Percentiles rank a stretch among this genome's conserved stretches.
These are phyloP conservation scores for Scaptodrosophila latifasciaeformis DNA, from an alignment of 2,888 invertebrate species.

Conservation along the genomic window DNA sequence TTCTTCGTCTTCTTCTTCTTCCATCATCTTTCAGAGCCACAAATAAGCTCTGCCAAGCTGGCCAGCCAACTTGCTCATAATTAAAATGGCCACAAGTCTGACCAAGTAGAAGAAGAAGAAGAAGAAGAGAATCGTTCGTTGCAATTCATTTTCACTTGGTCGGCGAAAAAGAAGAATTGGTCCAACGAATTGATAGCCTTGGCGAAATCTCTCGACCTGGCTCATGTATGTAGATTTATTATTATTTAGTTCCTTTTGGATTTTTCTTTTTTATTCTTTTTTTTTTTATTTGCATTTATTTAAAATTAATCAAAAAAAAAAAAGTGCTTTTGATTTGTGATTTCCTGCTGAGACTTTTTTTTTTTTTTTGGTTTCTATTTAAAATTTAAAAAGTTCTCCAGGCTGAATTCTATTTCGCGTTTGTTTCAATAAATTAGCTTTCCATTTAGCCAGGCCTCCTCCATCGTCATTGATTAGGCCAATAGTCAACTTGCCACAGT, in stretches of 20 bases:
- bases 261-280: no score
- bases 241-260: no score
- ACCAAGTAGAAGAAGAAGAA: not conserved
- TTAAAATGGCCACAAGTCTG: slow-evolving; percentile 5
- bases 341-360: slow-evolving; percentile 71
- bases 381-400: no score
- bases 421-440: no score
- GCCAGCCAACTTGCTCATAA: slow-evolving; percentile 1
- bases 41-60: not conserved
- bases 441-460: no score
- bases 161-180: not conserved
- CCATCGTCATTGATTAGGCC: no score
- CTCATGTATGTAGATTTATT: no score
- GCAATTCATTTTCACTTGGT: no score
- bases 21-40: not conserved
- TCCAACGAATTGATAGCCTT: slow-evolving; percentile 51
- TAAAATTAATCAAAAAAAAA: slow-evolving; percentile 73
- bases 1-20: not conserved
- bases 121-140: not conserved
- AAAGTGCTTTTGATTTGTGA: slow-evolving; percentile 70
- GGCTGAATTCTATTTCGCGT: no score
- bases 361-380: no score
- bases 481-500: slow-evolving; percentile 24
- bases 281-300: slow-evolving; percentile 61
- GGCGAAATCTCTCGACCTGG: slow-evolving; percentile 38